Evolutionary conservation across 2,113 vertebrate genomes (phyloP).

Genomic region (Taxidea taxus): DNA sequence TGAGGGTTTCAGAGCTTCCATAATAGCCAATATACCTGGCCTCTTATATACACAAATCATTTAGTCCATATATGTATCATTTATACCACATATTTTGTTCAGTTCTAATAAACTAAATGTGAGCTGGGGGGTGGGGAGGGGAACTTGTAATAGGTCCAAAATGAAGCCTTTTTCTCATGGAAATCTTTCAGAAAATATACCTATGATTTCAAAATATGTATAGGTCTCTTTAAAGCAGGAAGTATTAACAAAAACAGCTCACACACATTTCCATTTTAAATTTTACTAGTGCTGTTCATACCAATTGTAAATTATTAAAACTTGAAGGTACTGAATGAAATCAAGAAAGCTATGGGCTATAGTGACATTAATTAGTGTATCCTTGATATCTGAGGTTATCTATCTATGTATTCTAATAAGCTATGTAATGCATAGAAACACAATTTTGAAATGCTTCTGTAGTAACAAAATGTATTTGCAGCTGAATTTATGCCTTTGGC

Average conservation of each 20-base stretch:
- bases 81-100: not conserved
- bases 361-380: slow-evolving; percentile 48
- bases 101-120: not conserved
- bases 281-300: slow-evolving; percentile 45
- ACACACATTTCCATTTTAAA: slow-evolving; percentile 40
- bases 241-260: slow-evolving; percentile 40
- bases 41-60: not conserved
- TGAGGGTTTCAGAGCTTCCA: not conserved
- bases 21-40: not conserved
- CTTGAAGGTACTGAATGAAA: slow-evolving; percentile 41
- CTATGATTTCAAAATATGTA: slow-evolving; percentile 63
- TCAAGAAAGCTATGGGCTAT: slow-evolving; percentile 5
- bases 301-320: slow-evolving; percentile 56
- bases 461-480: slow-evolving; percentile 16
- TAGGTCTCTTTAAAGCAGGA: slow-evolving; percentile 27
- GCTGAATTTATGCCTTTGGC: slow-evolving; percentile 49
- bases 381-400: slow-evolving; percentile 15
- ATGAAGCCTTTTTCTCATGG: not conserved
- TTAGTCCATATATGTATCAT: not conserved
- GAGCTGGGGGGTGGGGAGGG: not conserved
- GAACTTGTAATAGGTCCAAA: not conserved
- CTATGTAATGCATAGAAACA: not conserved
- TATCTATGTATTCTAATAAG: slow-evolving; percentile 45
- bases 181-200: slow-evolving; percentile 52
- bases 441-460: slow-evolving; percentile 45